Evolutionary conservation across 2,888 invertebrate genomes (phyloP).

Genomic region (Eurois occulta): DNA sequence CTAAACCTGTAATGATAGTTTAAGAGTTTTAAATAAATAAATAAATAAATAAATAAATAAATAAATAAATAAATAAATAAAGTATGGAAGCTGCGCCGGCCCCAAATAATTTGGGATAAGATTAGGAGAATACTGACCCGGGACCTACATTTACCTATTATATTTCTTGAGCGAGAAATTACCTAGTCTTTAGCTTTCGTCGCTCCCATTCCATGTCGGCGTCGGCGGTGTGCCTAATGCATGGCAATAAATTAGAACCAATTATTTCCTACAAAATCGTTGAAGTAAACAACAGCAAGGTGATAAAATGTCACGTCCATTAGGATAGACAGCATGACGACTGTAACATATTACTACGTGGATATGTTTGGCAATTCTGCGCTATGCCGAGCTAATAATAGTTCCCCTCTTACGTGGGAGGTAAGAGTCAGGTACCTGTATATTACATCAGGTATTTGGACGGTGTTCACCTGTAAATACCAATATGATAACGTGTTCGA

Average conservation of each 20-base stretch:
- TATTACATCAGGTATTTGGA: conserved; percentile 41
- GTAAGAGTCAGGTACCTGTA: conserved; percentile 1
- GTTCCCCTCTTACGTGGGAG: conserved; percentile 37
- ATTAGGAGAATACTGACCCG: no score
- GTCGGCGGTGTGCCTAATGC: no score
- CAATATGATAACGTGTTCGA: background rate
- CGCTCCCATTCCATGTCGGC: no score
- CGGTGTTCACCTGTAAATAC: conserved; percentile 41
- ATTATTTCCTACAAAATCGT: conserved; percentile 19
- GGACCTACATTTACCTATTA: no score
- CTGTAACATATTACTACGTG: conserved; percentile 1
- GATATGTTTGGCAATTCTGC: conserved; percentile 47
- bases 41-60: no score
- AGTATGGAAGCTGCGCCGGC: no score
- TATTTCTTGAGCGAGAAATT: no score
- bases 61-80: no score
- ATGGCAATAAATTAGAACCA: conserved; percentile 8
- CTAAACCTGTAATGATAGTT: no score
- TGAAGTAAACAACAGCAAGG: conserved; percentile 33
- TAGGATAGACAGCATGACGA: conserved; percentile 26
- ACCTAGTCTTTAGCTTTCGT: no score
- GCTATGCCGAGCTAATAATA: conserved; percentile 36
- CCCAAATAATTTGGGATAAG: no score
- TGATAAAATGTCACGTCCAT: conserved; percentile 18
- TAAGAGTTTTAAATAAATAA: no score